A percentile compares a stretch with the other conserved stretches of the same genome.
These are phyloP conservation scores for Tenodera sinensis DNA, from an alignment of 2,888 invertebrate genomes.

Conservation along the genomic window DNA sequence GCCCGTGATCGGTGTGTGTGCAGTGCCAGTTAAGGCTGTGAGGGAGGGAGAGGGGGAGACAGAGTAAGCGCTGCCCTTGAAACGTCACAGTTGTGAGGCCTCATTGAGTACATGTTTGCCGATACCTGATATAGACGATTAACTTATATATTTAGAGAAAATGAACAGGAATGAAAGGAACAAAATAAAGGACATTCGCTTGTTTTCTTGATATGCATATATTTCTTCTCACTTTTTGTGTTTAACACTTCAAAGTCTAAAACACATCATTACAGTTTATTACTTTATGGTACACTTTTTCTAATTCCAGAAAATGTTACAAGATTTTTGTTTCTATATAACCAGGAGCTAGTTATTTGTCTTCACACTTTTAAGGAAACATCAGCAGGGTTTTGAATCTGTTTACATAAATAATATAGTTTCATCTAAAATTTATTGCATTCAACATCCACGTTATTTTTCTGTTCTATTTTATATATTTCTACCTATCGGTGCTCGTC, in stretches of 20 bases:
- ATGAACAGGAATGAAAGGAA: neutral
- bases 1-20: no score
- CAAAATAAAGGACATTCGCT: neutral
- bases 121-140: no score
- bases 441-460: conserved; percentile 7
- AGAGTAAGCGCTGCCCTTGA: no score
- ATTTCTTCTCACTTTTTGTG: neutral
- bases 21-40: no score
- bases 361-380: neutral
- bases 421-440: conserved; percentile 1
- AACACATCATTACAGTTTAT: conserved; percentile 5
- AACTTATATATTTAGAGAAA: no score
- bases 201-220: neutral
- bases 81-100: no score
- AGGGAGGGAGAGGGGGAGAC: no score
- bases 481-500: neutral
- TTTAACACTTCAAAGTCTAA: neutral
- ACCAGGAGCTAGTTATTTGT: neutral
- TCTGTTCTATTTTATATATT: neutral
- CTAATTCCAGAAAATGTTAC: neutral
- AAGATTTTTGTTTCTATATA: neutral
- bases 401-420: neutral
- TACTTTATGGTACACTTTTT: neutral
- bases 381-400: neutral
- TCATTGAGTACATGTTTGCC: no score